Base-by-base conservation (phyloP, 2,797 vertebrate genomes). In the Pachyuromys duprasi region DNA sequence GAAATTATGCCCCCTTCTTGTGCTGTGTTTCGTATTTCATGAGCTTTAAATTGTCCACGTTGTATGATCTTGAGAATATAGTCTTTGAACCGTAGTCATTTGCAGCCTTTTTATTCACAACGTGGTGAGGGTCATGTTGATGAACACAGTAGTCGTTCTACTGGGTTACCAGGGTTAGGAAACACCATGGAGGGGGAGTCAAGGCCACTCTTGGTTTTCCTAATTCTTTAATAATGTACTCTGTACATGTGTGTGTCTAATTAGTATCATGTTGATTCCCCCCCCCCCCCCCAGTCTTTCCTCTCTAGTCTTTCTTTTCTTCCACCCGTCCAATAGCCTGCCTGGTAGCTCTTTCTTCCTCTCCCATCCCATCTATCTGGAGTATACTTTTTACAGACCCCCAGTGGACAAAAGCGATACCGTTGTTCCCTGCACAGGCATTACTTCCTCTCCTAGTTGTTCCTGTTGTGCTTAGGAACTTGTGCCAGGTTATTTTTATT, bases 241-340 rank as follows among this genome's bases (percentile, higher is more conserved):
- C 1, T 53, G 28, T 53, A 15, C 28, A 13, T 15, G 39, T 31
- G 14, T 78, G 45, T 76, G 75, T 76, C 57, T 76, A 86, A 55
- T 78, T 93, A 74, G 13, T 69, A 26, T 78, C 49, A 60, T 11
- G 39, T 0, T 49, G 15, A 69, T 57, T 18, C 33, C 49, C 5
- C 6, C 8, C 15, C 3, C 36, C 7, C n/a, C 20, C 0, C 36
- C 63, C 0, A 3, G n/a, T n/a, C n/a, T n/a, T 45, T 55, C 28
- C 28, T 36, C 39, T 24, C 33, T 57, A 39, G n/a, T 67, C 55
- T 53, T 76, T 82, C 12, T 28, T 39, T n/a, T 76, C n/a, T 33
- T 75, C 24, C 4, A 33, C 53, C 49, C 49, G 14, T 83, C 24
- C 53, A 63, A 0, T 12, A 55, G 22, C 69, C 9, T 60, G 7